A percentile compares a stretch with the other conserved stretches of the same genome.
phyloP scores from a whole-genome alignment of 2,888 invertebrate genomes.

The Epinotia bilunana region DNA sequence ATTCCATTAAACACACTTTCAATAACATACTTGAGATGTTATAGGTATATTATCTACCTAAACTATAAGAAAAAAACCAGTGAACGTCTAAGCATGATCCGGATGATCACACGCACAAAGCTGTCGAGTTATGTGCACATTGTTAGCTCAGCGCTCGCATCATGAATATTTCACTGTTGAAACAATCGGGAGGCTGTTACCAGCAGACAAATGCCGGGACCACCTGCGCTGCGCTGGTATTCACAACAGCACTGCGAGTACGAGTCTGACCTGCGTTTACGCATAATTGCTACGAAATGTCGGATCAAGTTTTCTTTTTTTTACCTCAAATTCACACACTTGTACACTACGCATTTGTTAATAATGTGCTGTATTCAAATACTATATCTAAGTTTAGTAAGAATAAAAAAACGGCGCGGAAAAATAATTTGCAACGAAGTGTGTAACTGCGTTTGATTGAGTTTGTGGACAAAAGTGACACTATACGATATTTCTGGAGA shows the following conservation, averaged over 20 bases:
- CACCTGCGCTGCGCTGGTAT: slow-evolving; percentile 44
- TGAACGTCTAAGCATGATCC: slow-evolving; percentile 18
- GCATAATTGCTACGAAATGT: neutral
- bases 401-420: no score
- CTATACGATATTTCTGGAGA: no score
- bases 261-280: neutral
- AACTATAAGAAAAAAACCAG: neutral
- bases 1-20: no score
- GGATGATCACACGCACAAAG: slow-evolving; percentile 50
- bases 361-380: no score
- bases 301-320: neutral
- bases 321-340: neutral
- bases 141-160: slow-evolving; percentile 38
- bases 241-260: neutral
- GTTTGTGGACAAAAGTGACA: neutral
- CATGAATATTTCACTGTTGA: slow-evolving; percentile 50
- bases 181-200: slow-evolving; percentile 47
- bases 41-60: neutral
- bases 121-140: slow-evolving; percentile 34
- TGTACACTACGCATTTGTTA: no score
- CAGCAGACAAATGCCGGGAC: slow-evolving; percentile 36
- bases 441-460: neutral
- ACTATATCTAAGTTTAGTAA: no score
- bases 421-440: no score
- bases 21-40: no score